Evolutionary conservation across 2,888 invertebrate species (phyloP).

Genomic region (Amorpha juglandis): DNA sequence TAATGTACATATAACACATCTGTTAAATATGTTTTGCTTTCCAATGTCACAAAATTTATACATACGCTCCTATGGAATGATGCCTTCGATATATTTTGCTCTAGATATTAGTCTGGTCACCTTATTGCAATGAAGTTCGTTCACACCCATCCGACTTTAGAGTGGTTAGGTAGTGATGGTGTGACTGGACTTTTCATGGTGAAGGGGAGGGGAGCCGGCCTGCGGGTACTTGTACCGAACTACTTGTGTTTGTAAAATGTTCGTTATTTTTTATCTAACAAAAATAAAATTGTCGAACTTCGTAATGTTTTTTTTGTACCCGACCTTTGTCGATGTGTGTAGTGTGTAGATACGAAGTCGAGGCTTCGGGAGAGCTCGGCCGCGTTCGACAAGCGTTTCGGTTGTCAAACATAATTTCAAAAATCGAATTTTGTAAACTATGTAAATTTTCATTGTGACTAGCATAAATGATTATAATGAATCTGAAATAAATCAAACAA

Average conservation of each 20-base stretch:
- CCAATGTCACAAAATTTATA: too few relatives aligned
- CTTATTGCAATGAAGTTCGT: background rate
- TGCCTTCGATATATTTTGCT: background rate
- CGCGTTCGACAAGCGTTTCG: background rate
- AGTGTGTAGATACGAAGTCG: slow-evolving; percentile 28
- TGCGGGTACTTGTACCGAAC: slow-evolving; percentile 33
- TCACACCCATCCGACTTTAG: background rate
- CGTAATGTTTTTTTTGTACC: slow-evolving; percentile 40
- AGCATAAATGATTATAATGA: background rate
- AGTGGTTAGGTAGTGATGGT: background rate
- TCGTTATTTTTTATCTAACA: slow-evolving; percentile 41
- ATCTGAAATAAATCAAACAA: background rate
- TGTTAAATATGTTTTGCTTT: too few relatives aligned
- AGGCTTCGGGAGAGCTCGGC: background rate
- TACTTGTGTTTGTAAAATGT: slow-evolving; percentile 40
- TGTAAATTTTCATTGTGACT: too few relatives aligned
- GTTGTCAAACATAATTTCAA: background rate
- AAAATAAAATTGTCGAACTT: slow-evolving; percentile 45
- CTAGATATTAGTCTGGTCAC: background rate
- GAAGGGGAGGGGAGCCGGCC: slow-evolving; percentile 8
- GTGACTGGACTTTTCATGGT: background rate
- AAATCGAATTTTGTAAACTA: too few relatives aligned
- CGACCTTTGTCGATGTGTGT: slow-evolving; percentile 20
- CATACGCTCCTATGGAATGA: too few relatives aligned
- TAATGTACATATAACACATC: too few relatives aligned